phyloP scores from a whole-genome alignment of 1,140 invertebrate species.

The Mya arenaria region DNA sequence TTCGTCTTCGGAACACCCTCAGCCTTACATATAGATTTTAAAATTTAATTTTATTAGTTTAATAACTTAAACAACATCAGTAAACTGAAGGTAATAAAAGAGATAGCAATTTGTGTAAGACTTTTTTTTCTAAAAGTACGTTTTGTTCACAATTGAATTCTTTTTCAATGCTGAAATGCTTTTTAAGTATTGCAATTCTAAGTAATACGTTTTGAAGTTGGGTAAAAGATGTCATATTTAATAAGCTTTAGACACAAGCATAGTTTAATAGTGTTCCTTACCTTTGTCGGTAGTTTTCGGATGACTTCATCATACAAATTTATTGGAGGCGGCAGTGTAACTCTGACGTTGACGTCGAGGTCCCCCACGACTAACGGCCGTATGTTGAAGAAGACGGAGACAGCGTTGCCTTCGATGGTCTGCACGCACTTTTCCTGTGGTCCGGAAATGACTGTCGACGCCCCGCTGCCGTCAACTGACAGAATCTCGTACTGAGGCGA shows the following conservation, averaged over 20 bases:
- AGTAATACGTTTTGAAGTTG: no score
- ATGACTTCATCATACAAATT: constrained; percentile 38
- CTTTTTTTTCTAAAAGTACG: no score
- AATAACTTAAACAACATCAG: no score
- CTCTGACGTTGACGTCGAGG: constrained; percentile 2
- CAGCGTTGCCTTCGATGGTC: neutral
- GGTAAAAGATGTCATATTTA: no score
- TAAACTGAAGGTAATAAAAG: no score
- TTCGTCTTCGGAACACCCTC: constrained; percentile 50
- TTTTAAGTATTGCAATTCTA: no score
- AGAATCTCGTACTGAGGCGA: neutral
- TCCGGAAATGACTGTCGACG: neutral
- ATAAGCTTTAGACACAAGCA: neutral
- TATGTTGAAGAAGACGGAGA: constrained; percentile 49
- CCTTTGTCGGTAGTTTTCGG: constrained; percentile 13
- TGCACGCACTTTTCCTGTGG: neutral
- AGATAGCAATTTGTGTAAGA: no score
- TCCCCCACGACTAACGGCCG: constrained; percentile 33
- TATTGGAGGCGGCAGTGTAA: neutral
- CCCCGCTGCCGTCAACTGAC: neutral
- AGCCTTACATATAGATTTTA: no score
- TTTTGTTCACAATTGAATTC: no score
- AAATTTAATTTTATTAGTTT: no score
- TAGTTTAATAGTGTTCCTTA: no score
- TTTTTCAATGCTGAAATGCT: no score